Evolutionary conservation across 2,113 vertebrate species (phyloP), one percentile per base, ranked within the genome.

Genomic region (Caretta caretta): DNA sequence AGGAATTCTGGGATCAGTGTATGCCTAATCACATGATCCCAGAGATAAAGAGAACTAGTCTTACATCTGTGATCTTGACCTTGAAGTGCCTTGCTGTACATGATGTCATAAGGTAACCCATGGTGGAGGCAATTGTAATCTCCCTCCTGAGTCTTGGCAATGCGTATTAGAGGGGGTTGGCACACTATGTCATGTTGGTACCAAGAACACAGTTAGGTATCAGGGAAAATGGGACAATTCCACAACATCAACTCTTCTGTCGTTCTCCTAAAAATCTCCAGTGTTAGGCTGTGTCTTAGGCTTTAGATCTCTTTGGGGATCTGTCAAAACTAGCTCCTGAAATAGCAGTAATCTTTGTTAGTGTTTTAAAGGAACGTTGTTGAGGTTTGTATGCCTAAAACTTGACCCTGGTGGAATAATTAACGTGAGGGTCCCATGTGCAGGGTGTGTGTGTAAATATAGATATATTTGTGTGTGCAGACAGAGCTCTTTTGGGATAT

Each of bases 1-100:
- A 97, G 86, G 99, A 99, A 49, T 99, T 99, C 98, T 99, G 99
- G 99, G 99, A 99, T 86, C 99, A 98, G 29, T 99, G 99, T 93
- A 99, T 99, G 99, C 99, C 99, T 2, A 98, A 99, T 17, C 99
- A 99, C 96, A 99, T 99, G 1, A 97, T 99, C 81, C 99, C 99
- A 3, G 99, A 99, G 98, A 99, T 99, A 97, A 99, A 99, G 96
- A 99, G 99, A 96, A 99, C 98, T 72, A 99, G 99, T 82, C 98
- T 99, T 96, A 99, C 99, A 0, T 98, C 99, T 38, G 99, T 99
- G 51, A 97, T 99, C 92, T 99, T 99, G 92, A 99, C 99, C 83
- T 98, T 99, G 94, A 99, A 99, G 95, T 99, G 99, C 97, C 99
- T 99, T 62, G 99, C 98, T 0, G 98, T 99, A 88, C 99, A 99